Base-by-base conservation (phyloP, 2,888 invertebrate genomes). In the Pachydiplax longipennis region DNA sequence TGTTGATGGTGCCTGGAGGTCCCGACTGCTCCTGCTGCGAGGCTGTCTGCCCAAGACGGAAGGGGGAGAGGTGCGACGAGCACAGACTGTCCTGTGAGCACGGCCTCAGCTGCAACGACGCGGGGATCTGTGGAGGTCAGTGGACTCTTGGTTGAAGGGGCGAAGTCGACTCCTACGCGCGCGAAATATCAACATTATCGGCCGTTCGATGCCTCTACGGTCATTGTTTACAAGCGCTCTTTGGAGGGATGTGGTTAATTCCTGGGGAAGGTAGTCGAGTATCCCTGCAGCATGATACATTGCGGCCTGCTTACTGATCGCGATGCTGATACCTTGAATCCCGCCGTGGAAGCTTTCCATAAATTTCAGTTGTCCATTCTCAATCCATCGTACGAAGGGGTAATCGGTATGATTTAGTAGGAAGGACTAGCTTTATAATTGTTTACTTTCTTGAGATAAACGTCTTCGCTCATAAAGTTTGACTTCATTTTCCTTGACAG, bases 1-100 rank as follows among this genome's bases (percentile, higher is more conserved):
- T 87, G 37, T 37, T 87, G 83, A 83, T 83, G 87, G 87, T 87
- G 61, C 87, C 87, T 31, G 87, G 87, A 37, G 87, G 87, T 61
- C 61, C 58, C 37, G 87, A 87, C n/a, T 87, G 87, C 61, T 87
- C 87, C 37, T 87, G 87, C 61, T 87, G 87, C 65, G 61, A 87
- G 12, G 87, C 61, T 37, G 87, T 87, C 8, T 87, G 87, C 61
- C 87, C 87, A 18, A 31, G 87, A 37, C 22, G 61, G 2, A 87
- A 87, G 61, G 87, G 87, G 12, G 87, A 87, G 87, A 37, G 61
- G 8, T 87, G 87, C 61, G 87, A 87, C 37, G 87, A 61, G 2
- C 87, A 87, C 87, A 61, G 87, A 35, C 87, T 87, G 22, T 58
- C 87, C 37, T 87, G 87, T 65, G 87, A 87, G 35, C 87, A 87